A percentile compares a stretch with the other conserved stretches of the same genome.
These are phyloP conservation scores for Procavia capensis DNA, from an alignment of 2,113 vertebrate species.

Conservation along the genomic window DNA sequence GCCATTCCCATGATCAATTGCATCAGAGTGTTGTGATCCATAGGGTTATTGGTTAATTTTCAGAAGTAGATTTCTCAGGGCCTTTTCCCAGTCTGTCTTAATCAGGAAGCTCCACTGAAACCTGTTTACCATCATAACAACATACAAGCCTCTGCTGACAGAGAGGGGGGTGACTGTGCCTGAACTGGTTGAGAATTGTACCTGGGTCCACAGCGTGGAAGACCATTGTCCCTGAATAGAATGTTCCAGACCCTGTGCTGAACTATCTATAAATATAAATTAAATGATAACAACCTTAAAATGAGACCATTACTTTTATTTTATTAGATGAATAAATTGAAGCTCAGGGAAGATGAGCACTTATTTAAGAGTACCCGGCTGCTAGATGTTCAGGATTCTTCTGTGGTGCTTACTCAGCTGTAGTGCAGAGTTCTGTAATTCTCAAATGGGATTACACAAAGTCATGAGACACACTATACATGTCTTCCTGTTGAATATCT, in stretches of 20 bases:
- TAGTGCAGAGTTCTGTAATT: background rate
- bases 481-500: background rate
- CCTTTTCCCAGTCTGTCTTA: background rate
- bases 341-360: background rate
- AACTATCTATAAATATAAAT: background rate
- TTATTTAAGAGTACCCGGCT: background rate
- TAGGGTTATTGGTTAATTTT: background rate
- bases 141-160: background rate
- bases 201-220: background rate
- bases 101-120: background rate
- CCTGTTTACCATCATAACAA: background rate
- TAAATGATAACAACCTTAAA: background rate
- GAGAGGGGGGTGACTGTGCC: background rate
- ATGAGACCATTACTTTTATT: background rate
- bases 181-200: background rate
- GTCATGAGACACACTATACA: too few species aligned
- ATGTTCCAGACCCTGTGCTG: background rate
- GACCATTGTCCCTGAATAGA: background rate
- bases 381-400: background rate
- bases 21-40: background rate
- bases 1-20: background rate
- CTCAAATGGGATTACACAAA: background rate
- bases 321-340: background rate
- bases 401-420: background rate
- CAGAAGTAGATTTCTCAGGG: background rate